A percentile compares a stretch with the other conserved stretches of the same genome.
Evolutionary conservation across 1,140 invertebrate genomes (phyloP).

Genomic region (Penaeus japonicus): DNA sequence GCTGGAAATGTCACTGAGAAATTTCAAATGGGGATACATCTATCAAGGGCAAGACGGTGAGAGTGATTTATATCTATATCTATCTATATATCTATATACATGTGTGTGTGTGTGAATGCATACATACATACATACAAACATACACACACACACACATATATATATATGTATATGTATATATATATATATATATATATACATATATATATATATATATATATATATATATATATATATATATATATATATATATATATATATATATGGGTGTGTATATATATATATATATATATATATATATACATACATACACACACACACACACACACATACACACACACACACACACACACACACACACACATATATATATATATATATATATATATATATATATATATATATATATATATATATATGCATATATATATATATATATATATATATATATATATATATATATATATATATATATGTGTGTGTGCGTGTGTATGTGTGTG

Average conservation of each 20-base stretch:
- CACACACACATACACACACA: not conserved
- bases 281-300: not conserved
- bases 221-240: not conserved
- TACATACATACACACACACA: not conserved
- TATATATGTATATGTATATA: not conserved
- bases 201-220: not conserved
- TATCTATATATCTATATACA: not conserved
- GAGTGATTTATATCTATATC: not conserved
- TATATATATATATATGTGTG: not conserved
- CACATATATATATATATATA: not conserved
- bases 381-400: not conserved
- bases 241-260: not conserved
- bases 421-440: constrained; percentile 1
- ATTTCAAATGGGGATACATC: too few species aligned
- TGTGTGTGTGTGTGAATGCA: not conserved
- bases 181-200: not conserved
- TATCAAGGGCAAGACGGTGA: too few species aligned
- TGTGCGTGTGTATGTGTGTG: too few species aligned
- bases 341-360: not conserved
- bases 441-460: not conserved
- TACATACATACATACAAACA: not conserved
- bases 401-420: constrained; percentile 1
- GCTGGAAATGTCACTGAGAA: too few species aligned
- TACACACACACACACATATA: not conserved
- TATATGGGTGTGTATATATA: not conserved